Evolutionary conservation across 1,140 invertebrate species (phyloP).

Genomic region (Heliconius hermathena): DNA sequence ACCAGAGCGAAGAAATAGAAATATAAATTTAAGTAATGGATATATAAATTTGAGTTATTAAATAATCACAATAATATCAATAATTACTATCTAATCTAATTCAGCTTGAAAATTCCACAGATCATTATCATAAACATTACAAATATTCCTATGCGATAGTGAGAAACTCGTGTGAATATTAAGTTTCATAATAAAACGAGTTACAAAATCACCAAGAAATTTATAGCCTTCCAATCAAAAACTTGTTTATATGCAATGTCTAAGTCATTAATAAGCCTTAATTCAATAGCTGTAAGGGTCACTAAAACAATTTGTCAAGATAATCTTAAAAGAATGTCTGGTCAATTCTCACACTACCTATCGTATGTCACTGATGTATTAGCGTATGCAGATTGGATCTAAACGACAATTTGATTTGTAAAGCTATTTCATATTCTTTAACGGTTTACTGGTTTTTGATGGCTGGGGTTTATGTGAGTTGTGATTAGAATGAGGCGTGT

Average conservation of each 20-base stretch:
- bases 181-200: slow-evolving; percentile 48
- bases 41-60: too few relatives aligned
- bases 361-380: slow-evolving; percentile 42
- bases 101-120: slow-evolving; percentile 1
- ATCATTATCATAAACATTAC: slow-evolving; percentile 23
- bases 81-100: not conserved
- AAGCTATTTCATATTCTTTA: slow-evolving; percentile 17
- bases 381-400: slow-evolving; percentile 43
- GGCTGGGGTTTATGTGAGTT: not conserved
- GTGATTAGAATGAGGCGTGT: not conserved
- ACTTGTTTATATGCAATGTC: slow-evolving; percentile 53
- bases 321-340: slow-evolving; percentile 10
- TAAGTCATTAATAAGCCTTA: slow-evolving; percentile 41
- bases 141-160: slow-evolving; percentile 20
- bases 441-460: slow-evolving; percentile 24
- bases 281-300: slow-evolving; percentile 15
- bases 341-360: slow-evolving; percentile 38
- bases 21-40: too few relatives aligned
- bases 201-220: slow-evolving; percentile 45
- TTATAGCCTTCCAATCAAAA: slow-evolving; percentile 60
- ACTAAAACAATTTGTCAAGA: slow-evolving; percentile 7
- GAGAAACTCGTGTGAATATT: slow-evolving; percentile 49
- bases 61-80: too few relatives aligned
- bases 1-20: too few relatives aligned
- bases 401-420: slow-evolving; percentile 32